These are phyloP conservation scores for Labeo catla DNA, from an alignment of 2,113 vertebrate genomes.

Conservation along the genomic window DNA sequence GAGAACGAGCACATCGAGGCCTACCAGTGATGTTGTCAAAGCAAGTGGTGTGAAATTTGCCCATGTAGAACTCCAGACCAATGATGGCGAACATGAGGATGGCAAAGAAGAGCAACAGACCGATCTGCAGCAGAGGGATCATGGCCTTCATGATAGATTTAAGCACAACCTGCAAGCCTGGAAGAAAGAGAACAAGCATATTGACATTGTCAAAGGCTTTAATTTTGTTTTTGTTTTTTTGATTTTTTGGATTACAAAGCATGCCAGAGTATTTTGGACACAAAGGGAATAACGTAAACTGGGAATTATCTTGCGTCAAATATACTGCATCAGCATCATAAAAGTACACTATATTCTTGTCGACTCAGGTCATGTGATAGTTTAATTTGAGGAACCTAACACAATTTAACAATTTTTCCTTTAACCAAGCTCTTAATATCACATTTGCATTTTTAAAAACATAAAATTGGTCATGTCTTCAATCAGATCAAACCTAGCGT, in stretches of 20 bases:
- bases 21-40: constrained; percentile 87
- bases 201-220: background rate
- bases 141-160: constrained; percentile 98
- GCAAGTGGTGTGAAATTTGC: constrained; percentile 93
- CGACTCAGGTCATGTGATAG: background rate
- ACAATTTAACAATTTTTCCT: background rate
- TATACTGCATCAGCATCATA: background rate
- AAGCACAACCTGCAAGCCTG: constrained; percentile 95
- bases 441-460: background rate
- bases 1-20: constrained; percentile 32
- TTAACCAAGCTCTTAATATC: background rate
- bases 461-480: background rate
- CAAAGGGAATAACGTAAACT: background rate
- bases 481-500: background rate
- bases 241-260: background rate
- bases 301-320: background rate
- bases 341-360: background rate
- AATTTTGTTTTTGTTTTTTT: background rate
- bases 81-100: constrained; percentile 98
- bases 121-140: constrained; percentile 94
- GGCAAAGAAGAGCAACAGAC: constrained; percentile 92
- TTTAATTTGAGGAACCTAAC: background rate
- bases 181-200: constrained; percentile 44
- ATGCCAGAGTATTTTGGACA: background rate
- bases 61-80: constrained; percentile 96